Percentiles rank a stretch among this genome's conserved stretches.
Conservation (phyloP, 2,113 vertebrate species). For the Phaetusa simplex region DNA sequence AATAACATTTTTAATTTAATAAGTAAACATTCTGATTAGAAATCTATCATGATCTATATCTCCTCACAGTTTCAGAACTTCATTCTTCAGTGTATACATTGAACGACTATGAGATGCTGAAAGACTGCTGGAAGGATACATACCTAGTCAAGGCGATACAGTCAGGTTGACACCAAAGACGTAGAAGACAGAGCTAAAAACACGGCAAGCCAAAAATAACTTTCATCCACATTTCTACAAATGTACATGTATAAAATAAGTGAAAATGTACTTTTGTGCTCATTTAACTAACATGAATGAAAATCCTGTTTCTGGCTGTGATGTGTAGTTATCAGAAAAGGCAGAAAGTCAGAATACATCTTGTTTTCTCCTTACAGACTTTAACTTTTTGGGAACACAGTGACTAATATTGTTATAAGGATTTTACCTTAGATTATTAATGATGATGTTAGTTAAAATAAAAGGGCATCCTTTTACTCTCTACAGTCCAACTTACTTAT, state of each 20-base stretch:
- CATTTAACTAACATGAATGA: not conserved
- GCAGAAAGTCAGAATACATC: not conserved
- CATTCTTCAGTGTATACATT: not conserved
- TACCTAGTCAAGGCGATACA: rapidly evolving
- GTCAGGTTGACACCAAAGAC: not conserved
- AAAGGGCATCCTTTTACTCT: not conserved
- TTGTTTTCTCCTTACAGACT: not conserved
- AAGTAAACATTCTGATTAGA: not conserved
- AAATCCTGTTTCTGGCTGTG: not conserved
- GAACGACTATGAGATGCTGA: not conserved
- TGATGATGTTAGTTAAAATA: not conserved
- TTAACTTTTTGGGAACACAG: not conserved
- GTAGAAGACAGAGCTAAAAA: not conserved
- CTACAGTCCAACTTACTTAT: not conserved
- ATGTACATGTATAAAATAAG: not conserved
- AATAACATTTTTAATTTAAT: not conserved
- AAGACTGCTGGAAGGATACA: not conserved
- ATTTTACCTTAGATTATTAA: not conserved
- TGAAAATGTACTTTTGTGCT: not conserved
- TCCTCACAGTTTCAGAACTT: not conserved
- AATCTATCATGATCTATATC: not conserved
- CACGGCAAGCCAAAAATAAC: not conserved
- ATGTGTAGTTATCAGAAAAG: not conserved
- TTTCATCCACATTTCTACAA: not conserved
- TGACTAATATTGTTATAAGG: not conserved